phyloP scores from a whole-genome alignment of 2,113 vertebrate species.

The Morone chrysops region DNA sequence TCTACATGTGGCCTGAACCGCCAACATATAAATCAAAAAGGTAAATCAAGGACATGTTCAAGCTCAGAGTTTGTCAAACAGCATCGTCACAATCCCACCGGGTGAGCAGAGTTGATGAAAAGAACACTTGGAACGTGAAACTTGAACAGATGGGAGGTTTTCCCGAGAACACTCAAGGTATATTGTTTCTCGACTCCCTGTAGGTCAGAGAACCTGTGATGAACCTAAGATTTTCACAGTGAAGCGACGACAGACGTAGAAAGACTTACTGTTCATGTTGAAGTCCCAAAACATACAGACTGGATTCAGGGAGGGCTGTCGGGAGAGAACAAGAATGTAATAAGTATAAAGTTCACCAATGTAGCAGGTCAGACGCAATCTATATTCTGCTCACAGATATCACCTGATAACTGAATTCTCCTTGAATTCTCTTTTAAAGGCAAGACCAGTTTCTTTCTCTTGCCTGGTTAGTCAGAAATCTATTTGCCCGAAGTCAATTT shows the following conservation, averaged over 20 bases:
- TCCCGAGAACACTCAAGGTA: neutral
- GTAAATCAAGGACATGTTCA: neutral
- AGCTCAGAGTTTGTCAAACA: neutral
- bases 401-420: neutral
- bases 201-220: neutral
- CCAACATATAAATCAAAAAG: neutral
- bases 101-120: neutral
- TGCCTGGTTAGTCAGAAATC: no score
- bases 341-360: no score
- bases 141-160: neutral
- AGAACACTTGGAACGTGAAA: neutral
- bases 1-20: neutral
- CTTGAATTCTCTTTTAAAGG: no score
- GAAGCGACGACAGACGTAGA: neutral
- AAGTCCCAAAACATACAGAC: constrained; percentile 96
- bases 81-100: neutral
- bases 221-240: neutral
- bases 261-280: constrained; percentile 87
- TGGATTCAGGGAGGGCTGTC: constrained; percentile 81
- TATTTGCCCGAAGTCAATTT: no score
- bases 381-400: neutral
- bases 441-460: no score
- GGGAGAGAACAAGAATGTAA: constrained; percentile 9
- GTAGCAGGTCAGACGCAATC: neutral
- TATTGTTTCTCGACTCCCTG: neutral